Evolutionary conservation across 2,797 vertebrate genomes (phyloP).

Genomic region (Micromesistius poutassou): DNA sequence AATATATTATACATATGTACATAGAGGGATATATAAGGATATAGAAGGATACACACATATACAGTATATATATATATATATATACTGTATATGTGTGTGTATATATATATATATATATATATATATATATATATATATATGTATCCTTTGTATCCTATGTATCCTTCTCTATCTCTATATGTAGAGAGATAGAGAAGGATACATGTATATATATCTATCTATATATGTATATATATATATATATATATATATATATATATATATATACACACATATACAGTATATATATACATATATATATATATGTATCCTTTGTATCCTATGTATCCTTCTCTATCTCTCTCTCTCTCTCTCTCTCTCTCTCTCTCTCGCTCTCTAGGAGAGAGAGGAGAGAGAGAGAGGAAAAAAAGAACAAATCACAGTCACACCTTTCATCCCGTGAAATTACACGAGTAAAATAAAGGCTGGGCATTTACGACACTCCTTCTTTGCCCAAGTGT

Average conservation of each 20-base stretch:
- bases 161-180: too few relatives aligned
- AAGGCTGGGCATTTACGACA: constrained; percentile 89
- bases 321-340: too few relatives aligned
- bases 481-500: constrained; percentile 89
- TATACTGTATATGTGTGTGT: too few relatives aligned
- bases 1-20: neutral
- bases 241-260: neutral
- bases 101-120: neutral
- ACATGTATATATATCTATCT: too few relatives aligned
- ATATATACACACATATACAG: neutral
- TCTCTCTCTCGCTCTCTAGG: neutral
- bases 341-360: too few relatives aligned
- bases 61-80: constrained; percentile 1
- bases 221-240: neutral
- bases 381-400: neutral
- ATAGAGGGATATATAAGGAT: neutral
- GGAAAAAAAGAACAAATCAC: constrained; percentile 51
- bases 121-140: neutral
- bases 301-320: too few relatives aligned
- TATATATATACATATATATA: neutral
- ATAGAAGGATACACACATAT: neutral
- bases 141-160: too few relatives aligned
- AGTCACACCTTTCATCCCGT: constrained; percentile 77
- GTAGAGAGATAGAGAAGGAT: neutral
- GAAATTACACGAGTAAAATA: constrained; percentile 91